These are phyloP conservation scores for Litoditis marina DNA, from an alignment of 2,888 invertebrate species.

Conservation along the genomic window DNA sequence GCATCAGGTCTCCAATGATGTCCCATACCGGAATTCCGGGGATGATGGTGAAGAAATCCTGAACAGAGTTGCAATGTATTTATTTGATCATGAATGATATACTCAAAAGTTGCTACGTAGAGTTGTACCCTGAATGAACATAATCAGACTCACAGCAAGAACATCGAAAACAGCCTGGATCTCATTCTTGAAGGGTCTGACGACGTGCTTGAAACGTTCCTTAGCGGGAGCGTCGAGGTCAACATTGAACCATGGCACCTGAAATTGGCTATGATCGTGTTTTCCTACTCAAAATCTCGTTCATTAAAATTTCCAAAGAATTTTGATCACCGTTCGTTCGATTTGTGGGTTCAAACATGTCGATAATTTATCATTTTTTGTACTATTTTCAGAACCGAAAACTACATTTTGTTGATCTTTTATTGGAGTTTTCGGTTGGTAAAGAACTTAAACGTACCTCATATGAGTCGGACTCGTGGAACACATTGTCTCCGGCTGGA, in stretches of 20 bases:
- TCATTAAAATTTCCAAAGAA: too few species aligned
- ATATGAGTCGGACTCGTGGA: slow-evolving; percentile 6
- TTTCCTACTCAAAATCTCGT: background rate
- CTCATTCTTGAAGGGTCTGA: slow-evolving; percentile 36
- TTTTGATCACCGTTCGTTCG: too few species aligned
- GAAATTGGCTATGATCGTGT: background rate
- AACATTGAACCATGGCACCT: slow-evolving; percentile 47
- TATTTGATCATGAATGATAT: too few species aligned
- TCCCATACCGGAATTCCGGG: slow-evolving; percentile 39
- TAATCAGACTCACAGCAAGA: slow-evolving; percentile 21
- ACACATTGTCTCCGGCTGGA: slow-evolving; percentile 9
- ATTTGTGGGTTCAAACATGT: too few species aligned
- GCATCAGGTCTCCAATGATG: slow-evolving; percentile 39
- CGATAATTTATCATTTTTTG: too few species aligned
- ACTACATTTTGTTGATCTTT: too few species aligned
- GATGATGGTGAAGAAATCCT: slow-evolving; percentile 41
- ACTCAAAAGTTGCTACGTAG: background rate
- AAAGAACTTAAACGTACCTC: too few species aligned
- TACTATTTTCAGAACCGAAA: too few species aligned
- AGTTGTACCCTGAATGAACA: background rate
- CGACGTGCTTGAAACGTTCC: slow-evolving; percentile 41
- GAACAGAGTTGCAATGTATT: too few species aligned
- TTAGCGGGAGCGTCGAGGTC: slow-evolving; percentile 46
- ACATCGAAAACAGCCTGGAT: slow-evolving; percentile 47
- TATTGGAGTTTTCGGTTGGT: too few species aligned